A percentile compares a stretch with the other conserved stretches of the same genome.
These are phyloP conservation scores for Drosophila parthenogenetica DNA, from an alignment of 2,888 invertebrate species.

Conservation along the genomic window DNA sequence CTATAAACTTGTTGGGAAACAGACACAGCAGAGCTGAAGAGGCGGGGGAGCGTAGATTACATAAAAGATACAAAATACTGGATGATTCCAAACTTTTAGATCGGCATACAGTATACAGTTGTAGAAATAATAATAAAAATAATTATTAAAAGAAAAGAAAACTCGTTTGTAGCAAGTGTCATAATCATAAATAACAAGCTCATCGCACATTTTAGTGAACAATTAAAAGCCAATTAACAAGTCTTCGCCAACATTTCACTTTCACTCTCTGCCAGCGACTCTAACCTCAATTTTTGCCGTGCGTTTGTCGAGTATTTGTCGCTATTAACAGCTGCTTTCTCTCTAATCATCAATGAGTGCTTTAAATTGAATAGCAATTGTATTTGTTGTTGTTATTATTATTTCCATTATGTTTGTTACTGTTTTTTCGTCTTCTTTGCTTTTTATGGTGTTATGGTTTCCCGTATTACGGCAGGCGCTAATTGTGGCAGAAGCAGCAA, in stretches of 20 bases:
- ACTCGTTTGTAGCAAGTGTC: not conserved
- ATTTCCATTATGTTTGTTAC: constrained; percentile 16
- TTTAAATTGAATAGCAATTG: constrained; percentile 53
- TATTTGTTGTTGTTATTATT: constrained; percentile 24
- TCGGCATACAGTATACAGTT: not conserved
- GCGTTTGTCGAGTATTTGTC: not conserved
- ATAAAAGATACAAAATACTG: constrained; percentile 6
- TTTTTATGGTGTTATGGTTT: constrained; percentile 25
- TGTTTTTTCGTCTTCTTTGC: not conserved
- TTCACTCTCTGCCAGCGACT: constrained; percentile 55
- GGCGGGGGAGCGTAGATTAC: not conserved
- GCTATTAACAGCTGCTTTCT: constrained; percentile 39
- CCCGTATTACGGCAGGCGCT: constrained; percentile 51
- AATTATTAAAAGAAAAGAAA: not conserved
- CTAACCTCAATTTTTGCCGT: constrained; percentile 34
- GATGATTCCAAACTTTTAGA: constrained; percentile 11
- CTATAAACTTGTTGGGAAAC: constrained; percentile 21
- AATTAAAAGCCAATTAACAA: constrained; percentile 79
- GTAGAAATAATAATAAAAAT: too few species aligned
- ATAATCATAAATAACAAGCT: constrained; percentile 32
- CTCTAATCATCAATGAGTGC: constrained; percentile 26
- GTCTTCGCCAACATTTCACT: constrained; percentile 65
- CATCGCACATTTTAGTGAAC: constrained; percentile 22
- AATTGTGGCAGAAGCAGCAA: constrained; percentile 33
- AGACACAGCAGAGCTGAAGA: too few species aligned